Evolutionary conservation across 37 sponge, comb jelly and placozoan species (phyloP).

Genomic region (Cladorhizidae sp.): DNA sequence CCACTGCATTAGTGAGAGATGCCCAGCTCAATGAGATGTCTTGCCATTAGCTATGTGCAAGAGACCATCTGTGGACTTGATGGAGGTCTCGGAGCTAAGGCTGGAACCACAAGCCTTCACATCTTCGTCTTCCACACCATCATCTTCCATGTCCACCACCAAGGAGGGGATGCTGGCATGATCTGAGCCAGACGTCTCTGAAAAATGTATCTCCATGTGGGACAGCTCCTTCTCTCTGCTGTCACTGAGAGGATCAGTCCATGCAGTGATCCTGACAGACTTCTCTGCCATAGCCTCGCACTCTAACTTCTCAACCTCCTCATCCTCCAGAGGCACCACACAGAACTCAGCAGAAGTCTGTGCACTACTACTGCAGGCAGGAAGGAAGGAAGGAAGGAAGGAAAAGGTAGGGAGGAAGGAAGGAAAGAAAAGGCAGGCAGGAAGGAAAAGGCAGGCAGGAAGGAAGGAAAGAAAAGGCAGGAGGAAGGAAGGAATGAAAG

Average conservation of each 20-base stretch:
- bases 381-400: too few relatives aligned
- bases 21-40: not conserved
- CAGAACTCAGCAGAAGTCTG: slow-evolving; percentile 8
- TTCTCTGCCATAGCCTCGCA: not conserved
- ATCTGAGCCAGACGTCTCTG: not conserved
- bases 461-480: too few relatives aligned
- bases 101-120: not conserved
- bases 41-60: not conserved
- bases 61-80: slow-evolving; percentile 22
- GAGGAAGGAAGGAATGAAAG: too few relatives aligned
- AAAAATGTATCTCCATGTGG: not conserved
- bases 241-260: not conserved
- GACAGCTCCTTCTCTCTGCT: not conserved
- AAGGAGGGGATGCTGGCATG: too few relatives aligned
- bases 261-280: not conserved
- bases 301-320: not conserved
- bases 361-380: too few relatives aligned
- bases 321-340: slow-evolving; percentile 38
- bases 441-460: too few relatives aligned
- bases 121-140: not conserved
- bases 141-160: not conserved
- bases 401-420: too few relatives aligned
- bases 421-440: too few relatives aligned
- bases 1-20: not conserved
- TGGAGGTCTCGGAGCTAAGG: slow-evolving; percentile 5